Evolutionary conservation across 2,888 invertebrate species (phyloP).

Genomic region (Subacronicta megacephala): DNA sequence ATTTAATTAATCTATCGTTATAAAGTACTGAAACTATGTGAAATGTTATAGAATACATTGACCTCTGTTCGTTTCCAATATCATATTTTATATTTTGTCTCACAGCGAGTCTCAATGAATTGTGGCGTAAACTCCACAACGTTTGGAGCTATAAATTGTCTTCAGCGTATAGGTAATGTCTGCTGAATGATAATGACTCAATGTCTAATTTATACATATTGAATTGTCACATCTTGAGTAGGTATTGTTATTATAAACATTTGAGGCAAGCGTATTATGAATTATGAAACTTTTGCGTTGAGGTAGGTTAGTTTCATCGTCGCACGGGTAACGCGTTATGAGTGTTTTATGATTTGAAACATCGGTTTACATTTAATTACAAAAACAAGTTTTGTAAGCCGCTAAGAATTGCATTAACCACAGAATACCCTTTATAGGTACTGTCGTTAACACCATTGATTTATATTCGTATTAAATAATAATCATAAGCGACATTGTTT

Average conservation of each 20-base stretch:
- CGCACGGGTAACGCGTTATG: constrained; percentile 6
- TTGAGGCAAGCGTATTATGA: constrained; percentile 3
- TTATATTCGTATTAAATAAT: too few species aligned
- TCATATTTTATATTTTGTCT: too few species aligned
- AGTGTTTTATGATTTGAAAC: constrained; percentile 20
- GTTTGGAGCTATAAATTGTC: background rate
- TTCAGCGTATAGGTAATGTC: background rate
- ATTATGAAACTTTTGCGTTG: constrained; percentile 33
- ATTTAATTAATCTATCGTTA: too few species aligned
- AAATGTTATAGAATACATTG: too few species aligned
- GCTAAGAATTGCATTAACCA: too few species aligned
- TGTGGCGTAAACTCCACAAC: background rate
- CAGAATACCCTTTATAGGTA: too few species aligned
- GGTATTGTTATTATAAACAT: background rate
- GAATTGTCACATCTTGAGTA: background rate
- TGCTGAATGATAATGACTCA: too few species aligned
- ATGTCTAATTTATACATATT: too few species aligned
- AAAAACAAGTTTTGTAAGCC: constrained; percentile 15
- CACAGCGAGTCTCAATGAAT: background rate
- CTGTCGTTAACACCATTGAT: too few species aligned
- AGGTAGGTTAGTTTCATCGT: constrained; percentile 52
- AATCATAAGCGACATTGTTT: too few species aligned
- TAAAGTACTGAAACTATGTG: too few species aligned
- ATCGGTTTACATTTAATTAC: constrained; percentile 15
- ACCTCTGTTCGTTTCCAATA: too few species aligned